A percentile compares a stretch with the other conserved stretches of the same genome.
Conservation (phyloP, 2,888 invertebrate species). For the Synergus umbraculus region DNA sequence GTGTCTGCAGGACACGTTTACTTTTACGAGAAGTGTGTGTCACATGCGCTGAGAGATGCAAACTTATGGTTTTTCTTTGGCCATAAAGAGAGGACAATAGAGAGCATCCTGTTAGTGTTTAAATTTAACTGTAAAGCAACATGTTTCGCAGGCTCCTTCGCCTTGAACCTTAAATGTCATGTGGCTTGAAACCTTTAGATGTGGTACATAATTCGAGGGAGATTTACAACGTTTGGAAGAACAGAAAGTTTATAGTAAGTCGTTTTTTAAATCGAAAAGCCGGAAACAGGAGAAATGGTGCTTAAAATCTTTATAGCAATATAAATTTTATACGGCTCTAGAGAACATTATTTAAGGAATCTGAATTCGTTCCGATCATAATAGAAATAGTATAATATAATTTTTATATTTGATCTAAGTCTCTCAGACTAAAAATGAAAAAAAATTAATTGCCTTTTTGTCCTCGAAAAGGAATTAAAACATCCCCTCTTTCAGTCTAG, state of each 20-base stretch:
- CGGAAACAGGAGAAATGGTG: not conserved
- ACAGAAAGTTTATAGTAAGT: slow-evolving; percentile 2
- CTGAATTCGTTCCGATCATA: too few relatives aligned
- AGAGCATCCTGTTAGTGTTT: slow-evolving; percentile 26
- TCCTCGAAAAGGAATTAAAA: not conserved
- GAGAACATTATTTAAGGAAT: not conserved
- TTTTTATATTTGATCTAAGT: too few relatives aligned
- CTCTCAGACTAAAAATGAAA: not conserved
- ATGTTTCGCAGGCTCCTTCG: slow-evolving; percentile 17
- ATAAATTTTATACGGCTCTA: not conserved
- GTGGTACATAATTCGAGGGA: not conserved
- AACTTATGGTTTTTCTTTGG: slow-evolving; percentile 21
- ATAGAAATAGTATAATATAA: too few relatives aligned
- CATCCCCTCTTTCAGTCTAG: not conserved
- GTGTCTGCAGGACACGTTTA: slow-evolving; percentile 10
- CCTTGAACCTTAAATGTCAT: slow-evolving; percentile 15
- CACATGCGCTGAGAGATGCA: slow-evolving; percentile 16
- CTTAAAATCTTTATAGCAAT: not conserved
- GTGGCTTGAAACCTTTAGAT: slow-evolving; percentile 4
- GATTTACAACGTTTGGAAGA: slow-evolving; percentile 13
- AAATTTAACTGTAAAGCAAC: slow-evolving; percentile 25
- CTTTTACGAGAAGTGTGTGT: slow-evolving; percentile 29
- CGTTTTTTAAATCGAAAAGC: slow-evolving; percentile 18
- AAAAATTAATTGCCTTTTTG: not conserved
- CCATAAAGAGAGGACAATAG: slow-evolving; percentile 26